Percentiles rank a stretch among this genome's conserved stretches.
phyloP scores from a whole-genome alignment of 2,888 invertebrate genomes.

The Macrophya annulata region DNA sequence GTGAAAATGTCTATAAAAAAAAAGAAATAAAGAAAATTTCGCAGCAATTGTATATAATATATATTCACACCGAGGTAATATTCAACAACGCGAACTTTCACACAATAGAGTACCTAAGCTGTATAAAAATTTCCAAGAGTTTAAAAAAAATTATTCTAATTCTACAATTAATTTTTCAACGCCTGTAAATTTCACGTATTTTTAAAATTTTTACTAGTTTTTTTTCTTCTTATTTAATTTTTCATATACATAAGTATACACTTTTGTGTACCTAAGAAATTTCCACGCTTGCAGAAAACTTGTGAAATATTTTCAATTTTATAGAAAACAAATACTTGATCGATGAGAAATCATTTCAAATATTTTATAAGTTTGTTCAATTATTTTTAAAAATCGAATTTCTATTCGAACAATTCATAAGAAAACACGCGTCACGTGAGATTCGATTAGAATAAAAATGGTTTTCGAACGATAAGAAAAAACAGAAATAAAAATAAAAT shows the following conservation, averaged over 20 bases:
- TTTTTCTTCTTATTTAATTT: background rate
- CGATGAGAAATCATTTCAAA: background rate
- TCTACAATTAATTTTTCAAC: background rate
- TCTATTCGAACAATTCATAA: background rate
- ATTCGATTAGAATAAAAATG: background rate
- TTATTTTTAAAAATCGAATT: background rate
- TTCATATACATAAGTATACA: background rate
- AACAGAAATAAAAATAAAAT: too few species aligned
- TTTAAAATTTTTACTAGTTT: background rate
- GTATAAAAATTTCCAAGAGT: background rate
- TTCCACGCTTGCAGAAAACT: background rate
- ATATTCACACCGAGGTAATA: background rate
- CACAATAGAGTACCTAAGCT: background rate
- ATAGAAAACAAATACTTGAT: slow-evolving; percentile 7
- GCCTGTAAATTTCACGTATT: background rate
- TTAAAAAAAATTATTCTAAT: background rate
- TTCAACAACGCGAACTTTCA: slow-evolving; percentile 15
- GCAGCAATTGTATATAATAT: background rate
- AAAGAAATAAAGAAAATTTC: background rate
- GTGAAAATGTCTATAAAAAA: slow-evolving; percentile 8
- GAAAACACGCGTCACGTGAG: background rate
- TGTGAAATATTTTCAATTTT: background rate
- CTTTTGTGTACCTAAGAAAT: background rate
- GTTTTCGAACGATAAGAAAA: background rate
- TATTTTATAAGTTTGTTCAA: background rate